phyloP scores from a whole-genome alignment of 2,797 vertebrate species.

The Sebastes aleutianus region DNA sequence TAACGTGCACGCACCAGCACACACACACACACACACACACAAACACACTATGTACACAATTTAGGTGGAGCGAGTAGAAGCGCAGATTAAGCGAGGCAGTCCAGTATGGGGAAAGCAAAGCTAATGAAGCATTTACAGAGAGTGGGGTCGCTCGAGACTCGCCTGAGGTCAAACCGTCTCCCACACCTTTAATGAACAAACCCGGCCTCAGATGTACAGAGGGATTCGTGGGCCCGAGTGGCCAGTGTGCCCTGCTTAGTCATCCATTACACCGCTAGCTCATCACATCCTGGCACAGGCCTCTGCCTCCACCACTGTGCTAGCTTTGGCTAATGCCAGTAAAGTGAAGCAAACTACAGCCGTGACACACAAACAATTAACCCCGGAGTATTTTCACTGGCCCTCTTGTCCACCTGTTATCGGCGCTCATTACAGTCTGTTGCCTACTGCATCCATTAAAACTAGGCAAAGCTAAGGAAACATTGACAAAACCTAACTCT shows the following conservation, averaged over 20 bases:
- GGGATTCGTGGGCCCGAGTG: conserved; percentile 34
- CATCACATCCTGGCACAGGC: conserved; percentile 54
- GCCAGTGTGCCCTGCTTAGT: conserved; percentile 60
- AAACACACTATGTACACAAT: conserved; percentile 54
- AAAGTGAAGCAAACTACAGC: conserved; percentile 45
- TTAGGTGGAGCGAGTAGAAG: conserved; percentile 36
- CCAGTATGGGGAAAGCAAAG: conserved; percentile 40
- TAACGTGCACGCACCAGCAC: conserved; percentile 41
- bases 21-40: conserved; percentile 44
- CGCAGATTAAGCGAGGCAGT: conserved; percentile 45
- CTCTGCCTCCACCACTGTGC: conserved; percentile 28
- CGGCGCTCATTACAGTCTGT: conserved; percentile 50
- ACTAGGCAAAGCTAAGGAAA: background rate
- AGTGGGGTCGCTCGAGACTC: conserved; percentile 54
- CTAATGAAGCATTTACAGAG: conserved; percentile 67
- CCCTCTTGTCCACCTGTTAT: conserved; percentile 40
- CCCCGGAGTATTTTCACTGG: conserved; percentile 46
- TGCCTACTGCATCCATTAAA: conserved; percentile 30
- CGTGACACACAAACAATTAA: conserved; percentile 69
- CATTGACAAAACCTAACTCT: background rate
- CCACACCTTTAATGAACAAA: conserved; percentile 67
- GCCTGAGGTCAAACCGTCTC: conserved; percentile 58
- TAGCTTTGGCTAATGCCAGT: conserved; percentile 49
- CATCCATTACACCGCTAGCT: conserved; percentile 54
- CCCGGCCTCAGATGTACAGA: conserved; percentile 24